Percentiles rank a stretch among this genome's conserved stretches.
These are phyloP conservation scores for Amphiprion percula DNA, from an alignment of 2,113 vertebrate genomes.

Conservation along the genomic window DNA sequence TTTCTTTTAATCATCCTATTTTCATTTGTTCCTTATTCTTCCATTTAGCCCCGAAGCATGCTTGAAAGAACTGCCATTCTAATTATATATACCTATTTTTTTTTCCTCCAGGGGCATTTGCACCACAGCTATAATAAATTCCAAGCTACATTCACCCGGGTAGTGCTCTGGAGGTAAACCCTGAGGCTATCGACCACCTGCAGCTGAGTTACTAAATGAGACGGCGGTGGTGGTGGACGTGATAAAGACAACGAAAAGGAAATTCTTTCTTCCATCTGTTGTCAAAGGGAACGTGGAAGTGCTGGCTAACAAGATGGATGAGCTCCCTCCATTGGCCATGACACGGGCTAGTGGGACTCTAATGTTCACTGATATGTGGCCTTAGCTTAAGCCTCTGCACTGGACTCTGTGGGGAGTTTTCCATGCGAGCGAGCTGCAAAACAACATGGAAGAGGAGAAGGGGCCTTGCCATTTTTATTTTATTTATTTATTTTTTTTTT, in stretches of 20 bases:
- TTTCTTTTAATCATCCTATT: conserved; percentile 31
- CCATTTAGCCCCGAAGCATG: conserved; percentile 9
- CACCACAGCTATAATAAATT: neutral
- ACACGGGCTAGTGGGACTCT: conserved; percentile 44
- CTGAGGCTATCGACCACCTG: conserved; percentile 21
- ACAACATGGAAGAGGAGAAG: conserved; percentile 20
- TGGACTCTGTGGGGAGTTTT: conserved; percentile 55
- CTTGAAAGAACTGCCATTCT: conserved; percentile 2
- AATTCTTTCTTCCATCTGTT: conserved; percentile 46
- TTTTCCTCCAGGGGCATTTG: neutral
- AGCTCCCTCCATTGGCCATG: conserved; percentile 59
- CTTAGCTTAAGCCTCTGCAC: conserved; percentile 26
- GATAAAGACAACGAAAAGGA: conserved; percentile 41
- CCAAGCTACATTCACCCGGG: neutral
- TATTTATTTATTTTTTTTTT: too few relatives aligned
- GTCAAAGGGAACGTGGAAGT: conserved; percentile 36
- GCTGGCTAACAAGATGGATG: conserved; percentile 72
- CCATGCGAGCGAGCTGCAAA: conserved; percentile 42
- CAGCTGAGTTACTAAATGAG: conserved; percentile 23
- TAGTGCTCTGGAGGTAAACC: conserved; percentile 20
- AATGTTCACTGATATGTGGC: conserved; percentile 63
- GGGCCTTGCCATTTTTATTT: conserved; percentile 39
- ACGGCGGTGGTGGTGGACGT: conserved; percentile 5
- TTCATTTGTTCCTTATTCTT: conserved; percentile 29
- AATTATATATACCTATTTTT: neutral